Evolutionary conservation across 2,113 vertebrate genomes (phyloP).

Genomic region (Origma solitaria): DNA sequence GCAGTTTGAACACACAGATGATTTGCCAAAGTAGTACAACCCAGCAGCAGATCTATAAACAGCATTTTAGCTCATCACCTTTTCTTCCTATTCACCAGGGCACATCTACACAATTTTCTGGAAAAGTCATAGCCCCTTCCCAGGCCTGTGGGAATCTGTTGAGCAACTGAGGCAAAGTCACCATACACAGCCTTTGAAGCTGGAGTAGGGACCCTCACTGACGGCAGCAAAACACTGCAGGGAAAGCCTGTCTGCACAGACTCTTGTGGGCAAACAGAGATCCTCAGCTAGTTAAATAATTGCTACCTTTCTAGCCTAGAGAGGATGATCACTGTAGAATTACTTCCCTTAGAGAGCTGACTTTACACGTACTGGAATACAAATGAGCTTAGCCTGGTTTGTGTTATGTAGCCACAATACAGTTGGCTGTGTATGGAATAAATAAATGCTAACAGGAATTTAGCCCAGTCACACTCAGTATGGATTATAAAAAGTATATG

Average conservation of each 20-base stretch:
- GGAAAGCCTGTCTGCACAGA: background rate
- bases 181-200: rapidly evolving
- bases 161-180: background rate
- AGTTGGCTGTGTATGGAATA: background rate
- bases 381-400: background rate
- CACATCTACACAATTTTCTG: background rate
- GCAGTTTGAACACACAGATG: background rate
- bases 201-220: background rate
- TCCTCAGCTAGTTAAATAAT: background rate
- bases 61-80: background rate
- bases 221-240: rapidly evolving
- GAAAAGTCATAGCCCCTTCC: background rate
- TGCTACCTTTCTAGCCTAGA: background rate
- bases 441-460: background rate
- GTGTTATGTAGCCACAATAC: background rate
- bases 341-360: background rate
- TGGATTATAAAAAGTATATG: background rate
- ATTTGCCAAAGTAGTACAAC: background rate
- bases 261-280: background rate
- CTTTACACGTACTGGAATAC: background rate
- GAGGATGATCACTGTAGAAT: background rate
- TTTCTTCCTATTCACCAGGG: background rate
- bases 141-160: background rate
- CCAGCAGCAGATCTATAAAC: background rate
- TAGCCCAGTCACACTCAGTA: background rate